These are phyloP conservation scores for Rhagoletis zephyria DNA, from an alignment of 1,140 invertebrate genomes.

Conservation along the genomic window DNA sequence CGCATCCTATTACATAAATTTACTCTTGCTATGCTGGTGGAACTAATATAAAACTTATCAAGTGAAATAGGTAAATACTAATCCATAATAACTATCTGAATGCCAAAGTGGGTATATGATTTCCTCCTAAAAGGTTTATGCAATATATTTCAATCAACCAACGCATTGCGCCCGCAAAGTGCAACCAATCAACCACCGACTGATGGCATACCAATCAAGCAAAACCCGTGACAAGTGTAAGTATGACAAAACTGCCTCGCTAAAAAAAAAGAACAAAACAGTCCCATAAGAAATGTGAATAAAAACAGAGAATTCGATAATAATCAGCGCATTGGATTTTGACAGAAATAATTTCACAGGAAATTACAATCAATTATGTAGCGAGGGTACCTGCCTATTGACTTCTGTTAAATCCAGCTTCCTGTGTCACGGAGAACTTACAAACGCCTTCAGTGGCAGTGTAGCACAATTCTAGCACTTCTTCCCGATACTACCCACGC, in stretches of 20 bases:
- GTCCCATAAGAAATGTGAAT: not conserved
- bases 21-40: too few relatives aligned
- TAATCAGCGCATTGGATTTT: not conserved
- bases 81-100: too few relatives aligned
- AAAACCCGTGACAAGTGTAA: constrained; percentile 13
- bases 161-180: not conserved
- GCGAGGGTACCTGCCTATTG: not conserved
- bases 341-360: constrained; percentile 25
- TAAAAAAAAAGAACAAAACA: not conserved
- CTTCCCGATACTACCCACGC: not conserved
- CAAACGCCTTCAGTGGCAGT: constrained; percentile 11
- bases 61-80: too few relatives aligned
- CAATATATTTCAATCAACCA: not conserved
- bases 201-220: too few relatives aligned
- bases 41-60: too few relatives aligned
- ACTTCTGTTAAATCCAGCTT: not conserved
- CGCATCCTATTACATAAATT: too few relatives aligned
- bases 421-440: not conserved
- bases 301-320: constrained; percentile 12
- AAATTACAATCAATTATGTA: constrained; percentile 35
- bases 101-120: too few relatives aligned
- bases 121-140: too few relatives aligned
- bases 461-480: not conserved
- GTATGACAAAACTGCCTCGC: not conserved
- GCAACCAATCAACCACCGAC: not conserved